A percentile compares a stretch with the other conserved stretches of the same genome.
Evolutionary conservation across 2,888 invertebrate genomes (phyloP).

Genomic region (Lithophane semibrunnea): DNA sequence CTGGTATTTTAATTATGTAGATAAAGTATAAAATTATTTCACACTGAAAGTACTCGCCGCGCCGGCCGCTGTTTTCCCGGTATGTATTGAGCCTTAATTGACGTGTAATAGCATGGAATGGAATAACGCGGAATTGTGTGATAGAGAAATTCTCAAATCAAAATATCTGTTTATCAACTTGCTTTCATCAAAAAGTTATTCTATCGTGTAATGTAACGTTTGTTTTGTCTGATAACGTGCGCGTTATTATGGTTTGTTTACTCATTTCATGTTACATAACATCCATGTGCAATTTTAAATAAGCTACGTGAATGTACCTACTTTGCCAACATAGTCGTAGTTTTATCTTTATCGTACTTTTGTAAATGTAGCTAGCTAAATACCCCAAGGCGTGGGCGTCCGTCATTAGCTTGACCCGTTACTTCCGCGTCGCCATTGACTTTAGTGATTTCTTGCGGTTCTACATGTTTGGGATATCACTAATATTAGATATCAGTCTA

Average conservation of each 20-base stretch:
- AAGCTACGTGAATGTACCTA: not conserved
- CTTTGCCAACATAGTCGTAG: constrained; percentile 6
- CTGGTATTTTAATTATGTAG: too few species aligned
- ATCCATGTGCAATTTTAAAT: constrained; percentile 13
- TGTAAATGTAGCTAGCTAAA: constrained; percentile 36
- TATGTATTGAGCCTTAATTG: not conserved
- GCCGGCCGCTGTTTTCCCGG: too few species aligned
- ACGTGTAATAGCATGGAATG: not conserved
- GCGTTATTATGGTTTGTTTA: constrained; percentile 25
- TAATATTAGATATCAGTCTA: constrained; percentile 59
- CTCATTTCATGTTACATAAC: constrained; percentile 1
- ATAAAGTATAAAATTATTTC: too few species aligned
- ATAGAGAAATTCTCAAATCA: not conserved
- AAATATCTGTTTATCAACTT: constrained; percentile 14
- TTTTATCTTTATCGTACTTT: constrained; percentile 39
- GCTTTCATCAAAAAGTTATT: constrained; percentile 2
- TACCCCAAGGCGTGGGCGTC: constrained; percentile 65
- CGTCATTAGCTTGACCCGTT: constrained; percentile 73
- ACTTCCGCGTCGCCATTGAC: constrained; percentile 69
- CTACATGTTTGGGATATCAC: constrained; percentile 60
- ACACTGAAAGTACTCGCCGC: too few species aligned
- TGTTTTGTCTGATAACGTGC: constrained; percentile 5
- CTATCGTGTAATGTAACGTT: not conserved
- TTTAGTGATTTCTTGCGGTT: constrained; percentile 52
- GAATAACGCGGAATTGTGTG: not conserved